Conservation (phyloP, 2,113 vertebrate species). For the Brienomyrus longianalis region DNA sequence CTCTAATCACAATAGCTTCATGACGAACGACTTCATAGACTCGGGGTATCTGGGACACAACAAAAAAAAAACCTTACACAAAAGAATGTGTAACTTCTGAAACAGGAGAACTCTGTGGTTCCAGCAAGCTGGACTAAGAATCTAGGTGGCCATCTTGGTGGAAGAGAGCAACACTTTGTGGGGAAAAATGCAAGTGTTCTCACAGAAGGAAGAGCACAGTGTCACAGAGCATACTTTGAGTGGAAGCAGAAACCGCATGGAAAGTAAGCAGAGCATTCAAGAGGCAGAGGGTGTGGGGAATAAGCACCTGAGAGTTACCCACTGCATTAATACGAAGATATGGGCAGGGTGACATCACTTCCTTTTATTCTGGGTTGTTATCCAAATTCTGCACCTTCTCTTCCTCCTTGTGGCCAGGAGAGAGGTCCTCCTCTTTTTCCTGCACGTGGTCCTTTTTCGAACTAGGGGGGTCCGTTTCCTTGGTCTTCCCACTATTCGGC, state of each 20-base stretch:
- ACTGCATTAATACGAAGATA: not conserved
- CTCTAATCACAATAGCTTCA: not conserved
- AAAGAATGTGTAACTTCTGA: not conserved
- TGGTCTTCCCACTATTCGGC: constrained; percentile 34
- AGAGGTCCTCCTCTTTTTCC: not conserved
- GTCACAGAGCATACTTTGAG: not conserved
- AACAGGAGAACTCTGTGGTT: not conserved
- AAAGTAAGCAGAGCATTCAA: not conserved
- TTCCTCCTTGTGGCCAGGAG: constrained; percentile 19
- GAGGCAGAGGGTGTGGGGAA: not conserved
- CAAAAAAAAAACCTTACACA: not conserved
- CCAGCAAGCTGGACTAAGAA: not conserved
- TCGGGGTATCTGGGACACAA: not conserved
- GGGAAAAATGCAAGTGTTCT: not conserved
- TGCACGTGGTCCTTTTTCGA: constrained; percentile 14
- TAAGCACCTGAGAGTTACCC: not conserved
- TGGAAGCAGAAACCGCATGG: not conserved
- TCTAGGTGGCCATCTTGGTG: not conserved
- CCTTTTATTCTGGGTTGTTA: constrained; percentile 39
- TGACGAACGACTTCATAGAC: not conserved
- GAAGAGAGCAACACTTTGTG: not conserved
- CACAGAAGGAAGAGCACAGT: not conserved
- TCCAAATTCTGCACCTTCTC: constrained; percentile 34
- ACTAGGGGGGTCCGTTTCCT: constrained; percentile 9
- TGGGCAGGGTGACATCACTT: constrained; percentile 29